Conservation (phyloP, 2,113 vertebrate genomes). For the Deroptyus accipitrinus region DNA sequence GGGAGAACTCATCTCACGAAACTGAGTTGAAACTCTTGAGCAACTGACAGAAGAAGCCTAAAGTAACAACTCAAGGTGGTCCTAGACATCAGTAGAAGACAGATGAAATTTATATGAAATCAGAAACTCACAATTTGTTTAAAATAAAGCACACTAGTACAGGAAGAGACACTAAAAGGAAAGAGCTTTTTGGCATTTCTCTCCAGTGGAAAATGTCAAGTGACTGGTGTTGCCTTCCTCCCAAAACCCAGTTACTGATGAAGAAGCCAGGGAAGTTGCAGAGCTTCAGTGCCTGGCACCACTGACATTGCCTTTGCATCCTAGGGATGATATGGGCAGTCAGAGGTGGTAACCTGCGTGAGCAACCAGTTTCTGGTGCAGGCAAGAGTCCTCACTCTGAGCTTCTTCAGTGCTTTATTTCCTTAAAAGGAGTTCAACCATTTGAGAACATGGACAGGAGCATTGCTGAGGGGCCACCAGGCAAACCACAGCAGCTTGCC, state of each 20-base stretch:
- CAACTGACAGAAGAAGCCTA: not conserved
- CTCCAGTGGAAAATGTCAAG: not conserved
- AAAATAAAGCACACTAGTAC: not conserved
- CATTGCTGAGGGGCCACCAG: not conserved
- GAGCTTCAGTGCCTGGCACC: accelerated
- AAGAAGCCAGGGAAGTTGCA: not conserved
- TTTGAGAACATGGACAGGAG: not conserved
- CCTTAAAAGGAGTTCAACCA: conserved; percentile 42
- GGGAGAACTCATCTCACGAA: not conserved
- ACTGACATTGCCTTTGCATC: not conserved
- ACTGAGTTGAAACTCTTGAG: not conserved
- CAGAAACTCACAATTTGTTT: not conserved
- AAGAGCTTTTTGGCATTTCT: not conserved
- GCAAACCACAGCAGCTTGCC: conserved; percentile 4
- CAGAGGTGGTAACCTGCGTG: not conserved
- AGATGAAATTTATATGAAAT: not conserved
- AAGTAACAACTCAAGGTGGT: not conserved
- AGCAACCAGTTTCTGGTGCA: not conserved
- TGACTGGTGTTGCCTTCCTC: not conserved
- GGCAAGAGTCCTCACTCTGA: not conserved
- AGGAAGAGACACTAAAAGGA: not conserved
- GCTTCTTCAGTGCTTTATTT: not conserved
- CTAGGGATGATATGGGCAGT: not conserved
- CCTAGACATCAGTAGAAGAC: not conserved
- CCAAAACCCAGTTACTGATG: not conserved